A percentile compares a stretch with the other conserved stretches of the same genome.
phyloP scores from a whole-genome alignment of 2,113 vertebrate genomes.

The Zonotrichia leucophrys region DNA sequence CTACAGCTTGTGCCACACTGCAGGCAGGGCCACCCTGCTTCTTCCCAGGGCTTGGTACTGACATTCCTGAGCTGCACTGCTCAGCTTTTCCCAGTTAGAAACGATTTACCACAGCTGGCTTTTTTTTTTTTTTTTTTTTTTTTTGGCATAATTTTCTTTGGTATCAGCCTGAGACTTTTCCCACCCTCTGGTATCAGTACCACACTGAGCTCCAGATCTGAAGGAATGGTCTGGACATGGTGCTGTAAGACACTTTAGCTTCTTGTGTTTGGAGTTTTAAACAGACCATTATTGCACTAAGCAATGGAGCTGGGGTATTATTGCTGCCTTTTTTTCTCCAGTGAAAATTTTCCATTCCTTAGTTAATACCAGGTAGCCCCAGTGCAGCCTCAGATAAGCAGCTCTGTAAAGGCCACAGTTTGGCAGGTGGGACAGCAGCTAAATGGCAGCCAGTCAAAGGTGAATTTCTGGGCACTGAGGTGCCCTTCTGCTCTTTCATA shows the following conservation, averaged over 20 bases:
- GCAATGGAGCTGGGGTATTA: neutral
- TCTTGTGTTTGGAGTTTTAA: neutral
- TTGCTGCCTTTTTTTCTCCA: neutral
- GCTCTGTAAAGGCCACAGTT: neutral
- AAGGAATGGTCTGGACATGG: accelerated
- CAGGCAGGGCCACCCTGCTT: neutral
- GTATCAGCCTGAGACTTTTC: neutral
- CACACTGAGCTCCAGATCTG: neutral
- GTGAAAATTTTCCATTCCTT: neutral
- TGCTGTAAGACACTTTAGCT: neutral
- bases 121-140: neutral
- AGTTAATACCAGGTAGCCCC: neutral
- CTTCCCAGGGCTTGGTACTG: neutral
- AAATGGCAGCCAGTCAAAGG: slow-evolving; percentile 20
- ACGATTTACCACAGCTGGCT: neutral
- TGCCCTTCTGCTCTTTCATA: neutral
- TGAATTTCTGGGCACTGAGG: neutral
- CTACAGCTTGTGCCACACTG: accelerated
- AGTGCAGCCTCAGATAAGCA: neutral
- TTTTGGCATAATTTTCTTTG: neutral
- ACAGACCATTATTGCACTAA: neutral
- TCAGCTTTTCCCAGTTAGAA: neutral
- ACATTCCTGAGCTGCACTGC: neutral
- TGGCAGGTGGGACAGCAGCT: slow-evolving; percentile 3
- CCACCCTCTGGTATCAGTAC: neutral